Base-by-base conservation (phyloP, 2,888 invertebrate genomes). In the Blastobasis adustella region DNA sequence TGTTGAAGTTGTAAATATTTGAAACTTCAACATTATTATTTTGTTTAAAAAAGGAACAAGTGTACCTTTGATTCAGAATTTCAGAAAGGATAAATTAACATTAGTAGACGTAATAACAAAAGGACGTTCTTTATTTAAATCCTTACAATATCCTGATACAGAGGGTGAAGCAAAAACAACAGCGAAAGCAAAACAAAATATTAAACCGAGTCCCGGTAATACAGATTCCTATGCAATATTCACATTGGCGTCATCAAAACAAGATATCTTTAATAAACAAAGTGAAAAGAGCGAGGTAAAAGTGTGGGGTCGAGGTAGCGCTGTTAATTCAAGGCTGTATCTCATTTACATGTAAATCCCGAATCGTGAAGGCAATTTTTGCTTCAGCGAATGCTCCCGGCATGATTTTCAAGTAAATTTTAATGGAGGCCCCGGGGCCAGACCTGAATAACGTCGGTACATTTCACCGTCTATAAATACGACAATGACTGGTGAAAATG, bases 301-400 rank as follows among this genome's bases (percentile, higher is more conserved):
- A 45, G 48, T 54, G 40, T 43, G 42, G 48, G 48, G 39, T 42
- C 48, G n/a, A 36, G 9, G 23, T 49, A 46, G 37, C 45, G 40
- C 37, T 39, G 47, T 54, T 44, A 52, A 52, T 49, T 49, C 45
- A 50, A 53, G 51, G 55, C 49, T 53, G 50, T 36, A 37, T 40
- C 57, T 56, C 58, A 63, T 63, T 63, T 53, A 53, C 53, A 57
- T 62, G 54, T 49, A 63, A 62, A 63, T 58, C 58, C 53, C 36
- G 48, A n/a, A 45, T 8, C 10, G 53, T 52, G 44, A 50, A 61
- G 51, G 45, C 49, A 49, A 53, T 62, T 62, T 57, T 61, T 55
- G 49, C 50, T 43, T 51, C 54, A 50, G 47, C 40, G 37, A 49
- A 49, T 54, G 52, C 50, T 45, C 47, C 40, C 23, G 42, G 47